Evolutionary conservation across 2,888 invertebrate species (phyloP), one percentile per base, ranked within the genome.

Genomic region (Helicoverpa assulta): DNA sequence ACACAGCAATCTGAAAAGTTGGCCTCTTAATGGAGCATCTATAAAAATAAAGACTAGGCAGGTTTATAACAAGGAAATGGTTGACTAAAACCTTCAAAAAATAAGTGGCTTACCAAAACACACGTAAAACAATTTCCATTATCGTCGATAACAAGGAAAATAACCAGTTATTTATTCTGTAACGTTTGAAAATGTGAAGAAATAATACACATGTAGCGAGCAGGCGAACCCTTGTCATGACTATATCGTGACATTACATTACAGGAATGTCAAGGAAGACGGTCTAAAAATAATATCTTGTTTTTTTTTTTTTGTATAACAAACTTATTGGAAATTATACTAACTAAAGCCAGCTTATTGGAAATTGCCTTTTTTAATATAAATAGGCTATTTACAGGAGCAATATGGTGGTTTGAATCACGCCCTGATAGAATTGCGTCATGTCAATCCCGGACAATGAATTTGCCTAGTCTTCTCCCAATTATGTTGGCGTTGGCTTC

Each of bases 161-260:
- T 26, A 58, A 47, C 21, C 54, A 68, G 56, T 72, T 72, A 62
- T 29, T 70, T 78, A 56, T 81, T 58, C 51, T 56, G 63, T 61
- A 75, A 72, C 62, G 52, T 61, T 69, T 67, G 66, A 71, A 73
- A 79, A 73, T 67, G 62, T 58, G 47, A 14, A 59, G 63, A 57
- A 59, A 73, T 69, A 79, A 79, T 75, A 70, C 70, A 76, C 66
- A 70, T 68, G 71, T 72, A 66, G 60, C 43, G 33, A 68, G 21
- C 73, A 65, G 64, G 21, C 50, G 47, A 19, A 81, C 82, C 82
- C 82, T 82, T 61, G 78, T 81, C 82, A 80, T 50, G 59, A 47
- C 33, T 57, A 43, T 51, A 29, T 58, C 33, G 51, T 56, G 80
- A 81, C 69, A 65, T 58, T 53, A 70, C 54, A 70, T 81, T 68